These are phyloP conservation scores for Anthophora plumipes DNA, from an alignment of 2,888 invertebrate genomes.

Conservation along the genomic window DNA sequence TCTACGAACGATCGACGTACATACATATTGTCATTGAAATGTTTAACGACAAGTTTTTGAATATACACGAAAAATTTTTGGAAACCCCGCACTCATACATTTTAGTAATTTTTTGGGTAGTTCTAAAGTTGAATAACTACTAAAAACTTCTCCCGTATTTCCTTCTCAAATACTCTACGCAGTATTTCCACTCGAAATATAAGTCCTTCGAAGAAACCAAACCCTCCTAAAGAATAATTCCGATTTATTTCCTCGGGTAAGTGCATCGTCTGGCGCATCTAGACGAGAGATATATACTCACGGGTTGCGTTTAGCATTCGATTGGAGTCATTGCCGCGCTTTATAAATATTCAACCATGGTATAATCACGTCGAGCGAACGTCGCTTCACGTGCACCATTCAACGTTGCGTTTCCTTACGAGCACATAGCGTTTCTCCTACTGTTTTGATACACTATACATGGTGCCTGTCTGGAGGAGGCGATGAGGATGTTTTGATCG, in stretches of 20 bases:
- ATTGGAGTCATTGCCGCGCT: slow-evolving; percentile 49
- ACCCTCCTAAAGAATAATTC: not conserved
- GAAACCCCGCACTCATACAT: no score
- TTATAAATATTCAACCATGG: slow-evolving; percentile 57
- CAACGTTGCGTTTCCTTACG: slow-evolving; percentile 13
- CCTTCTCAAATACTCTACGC: not conserved
- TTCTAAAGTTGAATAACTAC: no score
- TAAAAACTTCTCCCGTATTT: no score
- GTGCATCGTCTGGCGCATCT: not conserved
- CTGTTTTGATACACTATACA: not conserved
- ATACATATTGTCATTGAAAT: no score
- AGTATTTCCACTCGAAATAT: not conserved
- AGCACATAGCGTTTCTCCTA: slow-evolving; percentile 1
- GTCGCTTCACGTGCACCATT: slow-evolving; percentile 20
- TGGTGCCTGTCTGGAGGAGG: not conserved
- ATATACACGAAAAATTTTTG: no score
- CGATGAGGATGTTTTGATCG: slow-evolving; percentile 1
- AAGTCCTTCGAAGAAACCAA: not conserved
- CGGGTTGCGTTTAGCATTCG: slow-evolving; percentile 47
- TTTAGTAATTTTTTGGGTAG: no score
- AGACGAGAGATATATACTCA: not conserved
- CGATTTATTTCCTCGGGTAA: not conserved
- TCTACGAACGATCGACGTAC: no score
- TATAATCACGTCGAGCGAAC: slow-evolving; percentile 29
- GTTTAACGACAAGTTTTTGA: no score